phyloP scores from a whole-genome alignment of 2,888 invertebrate genomes.

The Coenonympha glycerion region DNA sequence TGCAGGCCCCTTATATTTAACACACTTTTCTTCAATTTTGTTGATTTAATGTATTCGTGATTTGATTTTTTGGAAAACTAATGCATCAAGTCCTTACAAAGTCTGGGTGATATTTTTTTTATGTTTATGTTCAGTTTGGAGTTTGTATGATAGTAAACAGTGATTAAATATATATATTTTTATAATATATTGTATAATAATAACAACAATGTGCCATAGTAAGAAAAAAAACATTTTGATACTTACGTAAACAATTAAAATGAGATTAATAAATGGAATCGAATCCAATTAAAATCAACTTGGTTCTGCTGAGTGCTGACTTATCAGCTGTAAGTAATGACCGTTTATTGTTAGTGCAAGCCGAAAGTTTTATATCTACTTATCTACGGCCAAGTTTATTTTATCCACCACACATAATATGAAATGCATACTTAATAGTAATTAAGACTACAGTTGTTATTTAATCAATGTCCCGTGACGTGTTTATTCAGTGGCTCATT shows the following conservation, averaged over 20 bases:
- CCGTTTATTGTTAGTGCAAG: not conserved
- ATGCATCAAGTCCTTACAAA: conserved; percentile 37
- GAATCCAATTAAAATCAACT: too few relatives aligned
- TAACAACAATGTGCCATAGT: too few relatives aligned
- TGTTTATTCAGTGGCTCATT: not conserved
- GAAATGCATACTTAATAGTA: conserved; percentile 15
- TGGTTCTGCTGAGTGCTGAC: not conserved
- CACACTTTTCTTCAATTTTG: conserved; percentile 2
- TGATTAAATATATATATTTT: too few relatives aligned
- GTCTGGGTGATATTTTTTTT: conserved; percentile 34
- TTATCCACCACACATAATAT: not conserved
- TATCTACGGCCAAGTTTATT: conserved; percentile 11
- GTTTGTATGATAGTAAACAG: conserved; percentile 1
- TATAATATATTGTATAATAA: too few relatives aligned
- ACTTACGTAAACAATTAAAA: too few relatives aligned
- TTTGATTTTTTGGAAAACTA: conserved; percentile 36
- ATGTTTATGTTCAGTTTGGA: not conserved
- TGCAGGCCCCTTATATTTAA: conserved; percentile 11
- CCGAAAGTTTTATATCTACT: not conserved
- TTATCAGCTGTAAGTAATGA: not conserved
- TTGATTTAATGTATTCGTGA: conserved; percentile 25
- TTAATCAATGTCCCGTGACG: conserved; percentile 39
- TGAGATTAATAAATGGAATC: too few relatives aligned
- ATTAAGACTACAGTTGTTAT: conserved; percentile 70
- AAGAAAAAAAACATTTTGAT: too few relatives aligned